Evolutionary conservation across 2,797 vertebrate species (phyloP).

Genomic region (Coendou prehensilis): DNA sequence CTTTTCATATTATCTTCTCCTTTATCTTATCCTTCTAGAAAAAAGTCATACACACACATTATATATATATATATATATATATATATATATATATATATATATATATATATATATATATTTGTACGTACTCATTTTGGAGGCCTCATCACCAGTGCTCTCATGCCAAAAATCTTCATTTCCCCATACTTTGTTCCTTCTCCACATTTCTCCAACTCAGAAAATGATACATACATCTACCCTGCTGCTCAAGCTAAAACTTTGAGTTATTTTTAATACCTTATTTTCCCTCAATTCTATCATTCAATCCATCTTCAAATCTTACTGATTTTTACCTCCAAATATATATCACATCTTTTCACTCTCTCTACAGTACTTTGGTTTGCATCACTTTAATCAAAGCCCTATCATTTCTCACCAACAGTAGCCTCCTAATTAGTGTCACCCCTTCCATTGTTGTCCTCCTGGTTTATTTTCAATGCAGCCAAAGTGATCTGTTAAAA

Average conservation of each 20-base stretch:
- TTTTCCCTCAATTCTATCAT: background rate
- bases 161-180: constrained; percentile 18
- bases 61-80: background rate
- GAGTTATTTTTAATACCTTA: background rate
- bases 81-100: accelerated
- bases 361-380: background rate
- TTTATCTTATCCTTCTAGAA: background rate
- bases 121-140: background rate
- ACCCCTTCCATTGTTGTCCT: background rate
- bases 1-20: background rate
- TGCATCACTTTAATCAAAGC: background rate
- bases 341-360: background rate
- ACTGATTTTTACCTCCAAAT: constrained; percentile 6
- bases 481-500: constrained; percentile 69
- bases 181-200: background rate
- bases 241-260: background rate
- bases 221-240: background rate
- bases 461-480: background rate
- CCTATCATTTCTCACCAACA: background rate
- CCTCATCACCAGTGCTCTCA: background rate
- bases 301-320: background rate
- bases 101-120: background rate
- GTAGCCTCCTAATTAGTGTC: background rate
- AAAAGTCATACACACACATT: background rate
- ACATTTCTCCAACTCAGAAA: background rate